Conservation (phyloP, 2,113 vertebrate species). For the Callaeas wilsoni region DNA sequence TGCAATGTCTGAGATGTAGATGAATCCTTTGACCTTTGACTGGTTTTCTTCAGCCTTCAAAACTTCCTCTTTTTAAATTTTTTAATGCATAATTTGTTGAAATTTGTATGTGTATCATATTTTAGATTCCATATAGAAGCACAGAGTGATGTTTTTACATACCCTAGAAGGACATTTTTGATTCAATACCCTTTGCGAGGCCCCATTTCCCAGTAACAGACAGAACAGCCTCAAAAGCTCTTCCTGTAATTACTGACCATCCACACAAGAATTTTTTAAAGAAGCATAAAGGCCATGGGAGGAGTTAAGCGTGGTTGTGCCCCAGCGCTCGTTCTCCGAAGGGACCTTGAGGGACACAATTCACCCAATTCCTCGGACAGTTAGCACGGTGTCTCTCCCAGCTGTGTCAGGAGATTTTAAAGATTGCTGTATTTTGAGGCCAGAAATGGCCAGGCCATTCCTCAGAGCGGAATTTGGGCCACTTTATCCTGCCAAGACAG, state of each 20-base stretch:
- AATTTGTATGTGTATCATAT: accelerated
- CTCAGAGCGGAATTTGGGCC: neutral
- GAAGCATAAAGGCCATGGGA: neutral
- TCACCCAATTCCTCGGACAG: accelerated
- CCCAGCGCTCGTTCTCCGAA: neutral
- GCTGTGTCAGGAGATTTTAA: accelerated
- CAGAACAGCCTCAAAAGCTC: neutral
- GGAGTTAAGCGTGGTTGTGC: neutral
- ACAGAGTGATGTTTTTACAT: neutral
- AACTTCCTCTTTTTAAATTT: no score
- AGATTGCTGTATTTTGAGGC: accelerated
- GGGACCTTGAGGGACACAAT: accelerated
- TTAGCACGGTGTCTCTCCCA: accelerated
- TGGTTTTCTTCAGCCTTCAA: neutral
- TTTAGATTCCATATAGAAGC: neutral
- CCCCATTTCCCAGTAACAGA: neutral
- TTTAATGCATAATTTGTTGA: neutral
- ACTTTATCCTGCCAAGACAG: neutral
- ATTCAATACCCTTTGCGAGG: neutral
- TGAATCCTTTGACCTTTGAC: neutral
- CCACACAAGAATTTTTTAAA: neutral
- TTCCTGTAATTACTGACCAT: neutral
- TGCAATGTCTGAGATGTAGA: neutral
- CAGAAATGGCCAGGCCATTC: neutral
- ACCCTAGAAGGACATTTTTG: neutral